Evolutionary conservation across 92 coral and sea anemone genomes (phyloP).

Genomic region (Hydrozoanthus gracilis): DNA sequence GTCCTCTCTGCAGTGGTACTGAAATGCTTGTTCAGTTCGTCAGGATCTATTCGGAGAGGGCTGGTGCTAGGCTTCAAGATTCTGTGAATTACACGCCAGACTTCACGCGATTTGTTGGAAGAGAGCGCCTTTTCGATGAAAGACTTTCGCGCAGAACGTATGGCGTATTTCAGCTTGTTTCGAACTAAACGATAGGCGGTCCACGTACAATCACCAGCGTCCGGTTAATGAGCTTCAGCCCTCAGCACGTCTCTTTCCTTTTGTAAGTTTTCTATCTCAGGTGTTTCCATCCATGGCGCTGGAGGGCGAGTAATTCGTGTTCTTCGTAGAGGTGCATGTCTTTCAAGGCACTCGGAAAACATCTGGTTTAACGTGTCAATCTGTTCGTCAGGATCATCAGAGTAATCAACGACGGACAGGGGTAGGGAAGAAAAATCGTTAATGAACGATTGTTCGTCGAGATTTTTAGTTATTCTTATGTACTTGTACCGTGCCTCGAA

Average conservation of each 20-base stretch:
- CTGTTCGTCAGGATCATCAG: conserved; percentile 67
- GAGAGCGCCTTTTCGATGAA: conserved; percentile 64
- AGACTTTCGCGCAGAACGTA: conserved; percentile 25
- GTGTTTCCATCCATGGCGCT: conserved; percentile 68
- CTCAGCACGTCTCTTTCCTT: conserved; percentile 51
- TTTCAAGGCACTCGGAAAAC: conserved; percentile 57
- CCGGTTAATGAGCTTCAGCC: conserved; percentile 50
- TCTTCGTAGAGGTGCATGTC: conserved; percentile 71
- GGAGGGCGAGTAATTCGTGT: conserved; percentile 67
- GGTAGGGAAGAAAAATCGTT: conserved; percentile 67
- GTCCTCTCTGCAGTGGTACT: conserved; percentile 63
- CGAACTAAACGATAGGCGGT: conserved; percentile 49
- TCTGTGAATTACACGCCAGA: conserved; percentile 62
- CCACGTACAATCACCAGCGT: conserved; percentile 38
- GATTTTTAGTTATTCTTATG: conserved; percentile 28
- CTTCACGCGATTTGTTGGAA: conserved; percentile 55
- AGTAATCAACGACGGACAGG: conserved; percentile 38
- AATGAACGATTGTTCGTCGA: conserved; percentile 53
- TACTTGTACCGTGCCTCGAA: conserved; percentile 65
- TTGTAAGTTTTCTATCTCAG: conserved; percentile 37
- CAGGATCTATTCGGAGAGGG: conserved; percentile 60
- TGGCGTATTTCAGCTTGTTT: conserved; percentile 55
- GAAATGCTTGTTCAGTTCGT: conserved; percentile 53
- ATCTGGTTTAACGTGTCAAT: conserved; percentile 48
- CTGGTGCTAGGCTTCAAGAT: conserved; percentile 57